Evolutionary conservation across 2,888 invertebrate species (phyloP).

Genomic region (Drosophila infuscata): DNA sequence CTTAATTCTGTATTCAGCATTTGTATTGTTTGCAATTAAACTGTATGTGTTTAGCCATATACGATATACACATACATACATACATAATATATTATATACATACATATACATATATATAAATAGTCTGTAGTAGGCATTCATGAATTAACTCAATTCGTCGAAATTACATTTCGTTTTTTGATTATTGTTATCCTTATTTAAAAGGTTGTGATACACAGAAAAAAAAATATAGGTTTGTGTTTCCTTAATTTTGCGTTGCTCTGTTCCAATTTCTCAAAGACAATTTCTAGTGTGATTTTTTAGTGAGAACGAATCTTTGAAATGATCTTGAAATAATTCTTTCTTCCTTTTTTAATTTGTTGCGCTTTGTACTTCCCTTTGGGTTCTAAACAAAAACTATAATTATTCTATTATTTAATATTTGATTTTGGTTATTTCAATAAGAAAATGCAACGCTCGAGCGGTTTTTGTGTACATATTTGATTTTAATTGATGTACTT

Average conservation of each 20-base stretch:
- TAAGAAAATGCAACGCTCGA: constrained; percentile 10
- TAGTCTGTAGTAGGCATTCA: constrained; percentile 65
- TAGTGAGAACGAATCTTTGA: constrained; percentile 13
- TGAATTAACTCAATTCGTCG: constrained; percentile 62
- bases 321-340: constrained; percentile 28
- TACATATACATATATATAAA: constrained; percentile 36
- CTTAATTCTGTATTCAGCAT: constrained; percentile 70
- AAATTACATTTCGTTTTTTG: constrained; percentile 57
- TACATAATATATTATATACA: constrained; percentile 36
- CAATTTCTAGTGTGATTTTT: constrained; percentile 54
- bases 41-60: constrained; percentile 74
- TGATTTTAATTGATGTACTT: constrained; percentile 51
- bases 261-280: constrained; percentile 42
- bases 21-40: constrained; percentile 77
- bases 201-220: constrained; percentile 75
- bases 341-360: constrained; percentile 16
- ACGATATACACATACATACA: constrained; percentile 38
- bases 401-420: constrained; percentile 36
- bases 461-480: constrained; percentile 42
- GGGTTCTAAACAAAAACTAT: constrained; percentile 19
- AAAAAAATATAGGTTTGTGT: constrained; percentile 56
- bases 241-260: constrained; percentile 69
- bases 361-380: constrained; percentile 48
- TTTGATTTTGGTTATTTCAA: constrained; percentile 12
- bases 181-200: constrained; percentile 70